A percentile compares a stretch with the other conserved stretches of the same genome.
phyloP scores from a whole-genome alignment of 1,140 invertebrate species.

The Chironomus striatipennis region DNA sequence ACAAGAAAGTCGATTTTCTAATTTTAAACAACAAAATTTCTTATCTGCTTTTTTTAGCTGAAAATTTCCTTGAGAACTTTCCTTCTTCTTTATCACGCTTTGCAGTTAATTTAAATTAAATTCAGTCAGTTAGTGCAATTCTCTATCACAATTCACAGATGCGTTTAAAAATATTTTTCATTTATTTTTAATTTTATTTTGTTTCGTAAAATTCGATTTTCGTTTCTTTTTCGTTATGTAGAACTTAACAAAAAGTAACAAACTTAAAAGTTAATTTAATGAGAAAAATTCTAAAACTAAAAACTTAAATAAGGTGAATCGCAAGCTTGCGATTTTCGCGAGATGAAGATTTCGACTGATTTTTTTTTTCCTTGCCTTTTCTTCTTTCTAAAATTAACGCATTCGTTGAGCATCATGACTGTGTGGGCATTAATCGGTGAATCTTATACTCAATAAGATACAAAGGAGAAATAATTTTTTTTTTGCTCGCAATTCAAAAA shows the following conservation, averaged over 20 bases:
- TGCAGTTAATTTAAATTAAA: neutral
- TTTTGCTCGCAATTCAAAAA: neutral
- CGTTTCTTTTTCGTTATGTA: neutral
- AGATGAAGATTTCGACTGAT: conserved; percentile 23
- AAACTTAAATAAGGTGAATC: neutral
- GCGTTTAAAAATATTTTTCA: no score
- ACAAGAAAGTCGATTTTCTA: neutral
- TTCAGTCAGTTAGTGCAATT: no score
- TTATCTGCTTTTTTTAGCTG: neutral
- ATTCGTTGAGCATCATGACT: conserved; percentile 11
- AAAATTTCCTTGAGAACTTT: neutral
- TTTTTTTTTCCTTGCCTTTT: neutral
- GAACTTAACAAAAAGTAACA: neutral
- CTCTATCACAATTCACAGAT: no score
- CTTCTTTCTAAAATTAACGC: conserved; percentile 22
- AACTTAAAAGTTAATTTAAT: neutral
- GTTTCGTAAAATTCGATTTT: neutral
- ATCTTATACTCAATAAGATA: neutral
- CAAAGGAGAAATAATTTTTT: neutral
- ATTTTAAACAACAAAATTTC: neutral
- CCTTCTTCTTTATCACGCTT: neutral
- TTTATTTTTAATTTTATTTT: no score
- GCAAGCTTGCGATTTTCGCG: conserved; percentile 21
- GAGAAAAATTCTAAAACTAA: neutral
- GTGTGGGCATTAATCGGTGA: conserved; percentile 11